phyloP scores from a whole-genome alignment of 2,888 invertebrate species.

The Clitarchus hookeri region DNA sequence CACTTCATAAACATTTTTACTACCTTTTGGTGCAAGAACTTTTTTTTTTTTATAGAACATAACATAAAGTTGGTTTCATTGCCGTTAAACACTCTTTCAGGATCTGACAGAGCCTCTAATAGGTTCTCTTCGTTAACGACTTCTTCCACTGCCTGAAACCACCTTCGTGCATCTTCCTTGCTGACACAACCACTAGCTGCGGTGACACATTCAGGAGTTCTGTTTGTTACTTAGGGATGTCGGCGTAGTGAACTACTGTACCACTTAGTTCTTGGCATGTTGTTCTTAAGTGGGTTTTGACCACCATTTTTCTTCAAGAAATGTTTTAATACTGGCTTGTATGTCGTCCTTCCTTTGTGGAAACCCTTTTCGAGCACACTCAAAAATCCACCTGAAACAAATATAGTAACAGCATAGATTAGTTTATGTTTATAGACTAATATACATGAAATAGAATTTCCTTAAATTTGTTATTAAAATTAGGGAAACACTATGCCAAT shows the following conservation, averaged over 20 bases:
- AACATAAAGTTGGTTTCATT: conserved; percentile 51
- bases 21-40: conserved; percentile 43
- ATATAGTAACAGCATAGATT: neutral
- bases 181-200: conserved; percentile 48
- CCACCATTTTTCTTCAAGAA: neutral
- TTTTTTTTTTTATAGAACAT: conserved; percentile 49
- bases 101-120: conserved; percentile 44
- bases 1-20: conserved; percentile 51
- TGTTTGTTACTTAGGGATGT: conserved; percentile 22
- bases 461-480: no score
- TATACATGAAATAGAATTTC: no score
- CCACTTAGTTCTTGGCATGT: neutral
- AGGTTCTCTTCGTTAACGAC: neutral
- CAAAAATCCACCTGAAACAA: conserved; percentile 18
- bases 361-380: conserved; percentile 21
- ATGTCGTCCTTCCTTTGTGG: conserved; percentile 22
- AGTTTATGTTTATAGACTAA: neutral
- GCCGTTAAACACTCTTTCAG: conserved; percentile 49
- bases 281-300: neutral
- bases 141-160: neutral
- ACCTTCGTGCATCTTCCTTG: conserved; percentile 44
- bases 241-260: conserved; percentile 15
- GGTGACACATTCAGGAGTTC: conserved; percentile 26
- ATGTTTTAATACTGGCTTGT: conserved; percentile 18
- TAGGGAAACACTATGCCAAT: neutral